Evolutionary conservation across 2,888 invertebrate genomes (phyloP), one percentile per base, ranked within the genome.

Genomic region (Heliconius charithonia): DNA sequence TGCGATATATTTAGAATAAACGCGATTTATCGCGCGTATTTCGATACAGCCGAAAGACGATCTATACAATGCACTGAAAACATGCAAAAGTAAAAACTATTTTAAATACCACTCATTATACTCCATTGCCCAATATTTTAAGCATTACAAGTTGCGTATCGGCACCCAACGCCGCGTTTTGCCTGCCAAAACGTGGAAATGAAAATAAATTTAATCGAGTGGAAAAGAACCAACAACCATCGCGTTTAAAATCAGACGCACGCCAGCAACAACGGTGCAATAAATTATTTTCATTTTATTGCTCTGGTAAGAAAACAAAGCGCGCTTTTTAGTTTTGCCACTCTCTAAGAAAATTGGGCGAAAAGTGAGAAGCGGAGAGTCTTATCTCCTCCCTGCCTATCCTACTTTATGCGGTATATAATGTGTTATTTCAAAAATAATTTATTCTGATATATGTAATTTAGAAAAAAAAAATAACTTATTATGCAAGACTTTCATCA

Each of bases 1-100:
- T 85, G 70, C 37, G 78, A 84, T 89, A 89, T 86, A 85, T 86
- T 84, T 89, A 89, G 83, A 75, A 56, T 82, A 85, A 84, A 81
- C 82, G 80, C 81, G 85, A 81, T 83, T 83, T 84, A 83, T 80
- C 79, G 72, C 79, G 79, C 78, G 75, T 78, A 83, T 82, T 81
- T 78, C 80, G 71, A 79, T 77, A 62, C 71, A 76, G 67, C 51
- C 51, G 72, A 51, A 66, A 59, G 32, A 45, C 45, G 29, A 69
- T 56, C 78, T 78, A 25, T 16, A 75, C 16, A 75, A 76, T 65
- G 22, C 71, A 71, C 27, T 67, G n/a, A 63, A 45, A 73, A 22
- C 66, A 45, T 65, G 70, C 29, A 71, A 76, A 65, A 72, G 56
- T 16, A 25, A 22, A 29, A 32, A 66, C 22, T 25, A 63, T 63